These are phyloP conservation scores for Neria commutata DNA, from an alignment of 2,888 invertebrate species.

Conservation along the genomic window DNA sequence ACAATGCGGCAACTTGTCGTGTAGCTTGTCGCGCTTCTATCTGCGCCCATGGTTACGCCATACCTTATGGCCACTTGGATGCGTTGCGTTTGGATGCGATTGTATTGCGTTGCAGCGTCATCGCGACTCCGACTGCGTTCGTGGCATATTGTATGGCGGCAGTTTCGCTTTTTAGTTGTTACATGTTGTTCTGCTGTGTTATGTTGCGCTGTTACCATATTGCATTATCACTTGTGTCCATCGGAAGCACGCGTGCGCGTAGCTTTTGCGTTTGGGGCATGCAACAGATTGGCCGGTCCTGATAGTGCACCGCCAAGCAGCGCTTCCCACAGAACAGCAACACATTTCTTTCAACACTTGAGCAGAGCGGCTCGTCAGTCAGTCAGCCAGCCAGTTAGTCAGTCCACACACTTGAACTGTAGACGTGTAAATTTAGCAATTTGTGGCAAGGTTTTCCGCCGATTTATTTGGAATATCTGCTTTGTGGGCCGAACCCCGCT, in stretches of 20 bases:
- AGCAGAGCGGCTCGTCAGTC: too few species aligned
- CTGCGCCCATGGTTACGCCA: background rate
- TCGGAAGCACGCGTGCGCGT: background rate
- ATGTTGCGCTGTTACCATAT: background rate
- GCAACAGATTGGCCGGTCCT: background rate
- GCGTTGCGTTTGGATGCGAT: background rate
- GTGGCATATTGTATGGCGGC: background rate
- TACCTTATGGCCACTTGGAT: background rate
- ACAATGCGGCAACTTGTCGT: background rate
- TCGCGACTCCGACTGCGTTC: background rate
- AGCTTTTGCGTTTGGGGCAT: background rate
- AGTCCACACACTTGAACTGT: too few species aligned
- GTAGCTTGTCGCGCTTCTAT: background rate
- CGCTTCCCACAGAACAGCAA: background rate
- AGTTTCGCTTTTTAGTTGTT: background rate
- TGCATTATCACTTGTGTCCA: background rate
- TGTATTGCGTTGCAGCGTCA: background rate
- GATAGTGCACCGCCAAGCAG: background rate
- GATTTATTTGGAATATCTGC: too few species aligned
- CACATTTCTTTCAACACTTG: too few species aligned
- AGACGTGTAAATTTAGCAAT: too few species aligned
- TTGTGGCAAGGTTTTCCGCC: too few species aligned
- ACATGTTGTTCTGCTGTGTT: background rate
- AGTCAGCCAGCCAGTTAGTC: too few species aligned
- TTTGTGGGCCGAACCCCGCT: too few species aligned